A percentile compares a stretch with the other conserved stretches of the same genome.
These are phyloP conservation scores for Lasius fuliginosus DNA, from an alignment of 2,888 invertebrate genomes.

Conservation along the genomic window DNA sequence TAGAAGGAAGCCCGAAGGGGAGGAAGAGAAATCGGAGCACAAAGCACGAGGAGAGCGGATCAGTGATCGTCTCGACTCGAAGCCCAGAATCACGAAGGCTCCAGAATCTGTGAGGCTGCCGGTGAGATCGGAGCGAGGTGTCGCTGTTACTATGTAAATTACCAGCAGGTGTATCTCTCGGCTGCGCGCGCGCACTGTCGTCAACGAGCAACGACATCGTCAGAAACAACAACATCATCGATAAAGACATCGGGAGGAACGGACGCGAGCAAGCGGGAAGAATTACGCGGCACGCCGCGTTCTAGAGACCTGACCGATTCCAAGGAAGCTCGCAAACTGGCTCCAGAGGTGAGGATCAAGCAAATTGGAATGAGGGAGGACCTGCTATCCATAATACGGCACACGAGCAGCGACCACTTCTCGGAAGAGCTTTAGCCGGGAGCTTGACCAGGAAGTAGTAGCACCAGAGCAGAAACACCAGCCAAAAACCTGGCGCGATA, in stretches of 20 bases:
- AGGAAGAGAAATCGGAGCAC: not conserved
- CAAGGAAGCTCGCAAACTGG: conserved; percentile 87
- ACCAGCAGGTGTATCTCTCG: conserved; percentile 47
- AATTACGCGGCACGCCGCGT: not conserved
- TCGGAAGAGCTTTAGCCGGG: conserved; percentile 88
- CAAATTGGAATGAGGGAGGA: conserved; percentile 93
- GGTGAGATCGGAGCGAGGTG: conserved; percentile 59
- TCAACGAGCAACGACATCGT: conserved; percentile 19
- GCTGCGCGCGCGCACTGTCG: conserved; percentile 71
- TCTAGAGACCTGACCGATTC: conserved; percentile 54
- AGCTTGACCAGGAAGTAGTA: conserved; percentile 39
- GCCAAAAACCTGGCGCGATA: conserved; percentile 30
- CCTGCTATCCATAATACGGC: conserved; percentile 91
- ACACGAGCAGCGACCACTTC: conserved; percentile 93
- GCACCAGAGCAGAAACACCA: conserved; percentile 1
- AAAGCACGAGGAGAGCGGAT: not conserved
- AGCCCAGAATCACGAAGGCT: conserved; percentile 20
- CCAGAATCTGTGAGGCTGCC: conserved; percentile 2
- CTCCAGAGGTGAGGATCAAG: conserved; percentile 89
- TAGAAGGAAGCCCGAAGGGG: not conserved
- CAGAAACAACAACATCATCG: conserved; percentile 13
- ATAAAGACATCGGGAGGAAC: not conserved
- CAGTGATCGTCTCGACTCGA: not conserved
- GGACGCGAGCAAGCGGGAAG: conserved; percentile 3
- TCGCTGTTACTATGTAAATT: conserved; percentile 75